Percentiles rank a stretch among this genome's conserved stretches.
phyloP scores from a whole-genome alignment of 1,140 invertebrate species.

The Orchestia grillus region DNA sequence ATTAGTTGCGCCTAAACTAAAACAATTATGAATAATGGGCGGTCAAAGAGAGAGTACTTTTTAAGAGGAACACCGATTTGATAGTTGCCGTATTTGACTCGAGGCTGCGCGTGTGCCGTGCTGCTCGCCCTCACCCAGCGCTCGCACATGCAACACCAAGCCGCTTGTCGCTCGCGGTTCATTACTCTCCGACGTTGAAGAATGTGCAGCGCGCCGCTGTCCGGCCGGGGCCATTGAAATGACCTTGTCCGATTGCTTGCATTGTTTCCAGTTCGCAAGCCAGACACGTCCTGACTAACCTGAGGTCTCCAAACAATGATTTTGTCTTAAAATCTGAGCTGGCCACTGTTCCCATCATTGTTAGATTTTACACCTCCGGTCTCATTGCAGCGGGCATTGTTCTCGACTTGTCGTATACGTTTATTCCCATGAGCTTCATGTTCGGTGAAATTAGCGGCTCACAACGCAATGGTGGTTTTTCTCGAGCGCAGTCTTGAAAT shows the following conservation, averaged over 20 bases:
- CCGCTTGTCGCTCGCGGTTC: not conserved
- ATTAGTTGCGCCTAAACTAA: too few relatives aligned
- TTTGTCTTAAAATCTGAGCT: not conserved
- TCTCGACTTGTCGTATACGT: not conserved
- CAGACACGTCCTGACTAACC: not conserved
- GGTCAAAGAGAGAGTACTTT: too few relatives aligned
- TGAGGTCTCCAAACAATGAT: not conserved
- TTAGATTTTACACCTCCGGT: not conserved
- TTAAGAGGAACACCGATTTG: too few relatives aligned
- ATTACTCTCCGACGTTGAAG: not conserved
- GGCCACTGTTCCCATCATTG: constrained; percentile 8
- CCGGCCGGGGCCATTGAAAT: not conserved
- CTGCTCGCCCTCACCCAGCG: not conserved
- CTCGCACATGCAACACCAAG: not conserved
- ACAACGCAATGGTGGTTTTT: not conserved
- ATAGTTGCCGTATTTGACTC: too few relatives aligned
- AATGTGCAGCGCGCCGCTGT: not conserved
- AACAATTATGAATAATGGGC: too few relatives aligned
- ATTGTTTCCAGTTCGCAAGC: not conserved
- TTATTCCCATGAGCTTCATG: not conserved
- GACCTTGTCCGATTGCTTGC: not conserved
- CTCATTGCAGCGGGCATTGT: constrained; percentile 14
- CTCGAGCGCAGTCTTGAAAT: not conserved
- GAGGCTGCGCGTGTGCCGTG: too few relatives aligned
- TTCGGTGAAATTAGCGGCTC: not conserved